Evolutionary conservation across 2,888 invertebrate species (phyloP).

Genomic region (Gandaritis pyraliata): DNA sequence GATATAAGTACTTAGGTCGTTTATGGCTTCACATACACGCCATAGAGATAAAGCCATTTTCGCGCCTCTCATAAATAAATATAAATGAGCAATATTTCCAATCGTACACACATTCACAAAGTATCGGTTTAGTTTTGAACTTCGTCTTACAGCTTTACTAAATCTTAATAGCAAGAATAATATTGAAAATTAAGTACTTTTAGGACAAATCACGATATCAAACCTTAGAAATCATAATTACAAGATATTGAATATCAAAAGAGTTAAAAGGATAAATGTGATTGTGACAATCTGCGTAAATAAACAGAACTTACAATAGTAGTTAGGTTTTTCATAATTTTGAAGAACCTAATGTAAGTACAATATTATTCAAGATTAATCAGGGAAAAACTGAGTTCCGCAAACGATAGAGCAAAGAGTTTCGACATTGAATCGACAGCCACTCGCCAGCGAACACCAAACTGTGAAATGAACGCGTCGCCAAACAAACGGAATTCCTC

Average conservation of each 20-base stretch:
- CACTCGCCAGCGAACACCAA: conserved; percentile 15
- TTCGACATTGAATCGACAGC: conserved; percentile 18
- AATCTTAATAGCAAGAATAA: conserved; percentile 62
- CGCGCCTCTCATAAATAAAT: conserved; percentile 30
- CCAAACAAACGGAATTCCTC: conserved; percentile 41
- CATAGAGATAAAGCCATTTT: conserved; percentile 8
- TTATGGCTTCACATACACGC: conserved; percentile 11
- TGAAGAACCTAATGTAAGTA: background rate
- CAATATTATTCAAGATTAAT: background rate
- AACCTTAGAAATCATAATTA: conserved; percentile 63
- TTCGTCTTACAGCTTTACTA: conserved; percentile 52
- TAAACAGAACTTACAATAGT: conserved; percentile 12
- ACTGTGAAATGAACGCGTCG: conserved; percentile 28
- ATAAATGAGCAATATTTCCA: conserved; percentile 38
- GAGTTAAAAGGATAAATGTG: conserved; percentile 27
- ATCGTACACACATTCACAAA: conserved; percentile 22
- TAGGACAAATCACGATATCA: conserved; percentile 73
- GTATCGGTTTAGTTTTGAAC: conserved; percentile 14
- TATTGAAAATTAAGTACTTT: conserved; percentile 55
- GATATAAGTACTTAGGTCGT: conserved; percentile 2
- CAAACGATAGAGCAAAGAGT: conserved; percentile 10
- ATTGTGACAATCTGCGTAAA: conserved; percentile 3
- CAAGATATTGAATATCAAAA: conserved; percentile 37
- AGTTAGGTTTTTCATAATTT: conserved; percentile 8
- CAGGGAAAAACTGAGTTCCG: conserved; percentile 11